Evolutionary conservation across 1,140 invertebrate genomes (phyloP), one percentile per base, ranked within the genome.

Genomic region (Dysdera silvatica): DNA sequence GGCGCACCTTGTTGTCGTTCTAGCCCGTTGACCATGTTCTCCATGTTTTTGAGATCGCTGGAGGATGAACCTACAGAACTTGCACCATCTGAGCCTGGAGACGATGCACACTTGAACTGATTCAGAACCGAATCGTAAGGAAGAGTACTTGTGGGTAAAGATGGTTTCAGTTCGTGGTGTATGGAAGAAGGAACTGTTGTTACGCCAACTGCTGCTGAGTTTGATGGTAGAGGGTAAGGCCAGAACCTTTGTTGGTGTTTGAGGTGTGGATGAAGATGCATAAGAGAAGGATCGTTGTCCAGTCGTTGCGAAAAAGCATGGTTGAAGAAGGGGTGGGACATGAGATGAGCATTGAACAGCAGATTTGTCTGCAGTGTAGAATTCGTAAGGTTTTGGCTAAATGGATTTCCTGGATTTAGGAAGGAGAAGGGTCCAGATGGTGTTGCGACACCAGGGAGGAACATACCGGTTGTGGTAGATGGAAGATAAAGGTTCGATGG

Each of bases 21-120:
- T 31, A 95, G 78, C 1, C 91, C 91, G 77, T 94, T 95, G 63
- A 95, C 90, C 91, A 95, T 95, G 73, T 93, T 92, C 77, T 95
- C 91, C 77, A 95, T 95, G 75, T 85, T 92, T 77, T 94, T 94
- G 56, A 95, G 81, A 76, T 95, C 91, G 64, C 76, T 77, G 18
- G 76, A 72, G 14, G 71, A 67, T 7, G 69, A 73, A 0, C 61
- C 55, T 16, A 53, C 54, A 26, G 61, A 64, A 43, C 61, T 64
- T 1, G 61, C 37, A 20, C 54, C 55, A 35, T 64, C 61, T 1
- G 61, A 64, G 29, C 54, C 61, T 14, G 61, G 61, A 24, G 61
- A 64, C 2, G 41, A 47, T n/a, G 61, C 57, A 26, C 54, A 32
- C 24, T 64, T 64, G 18, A 64, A 58, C 32, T 57, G 61, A 37